These are phyloP conservation scores for Eupristina koningsbergeri DNA, from an alignment of 1,140 invertebrate genomes.

Conservation along the genomic window DNA sequence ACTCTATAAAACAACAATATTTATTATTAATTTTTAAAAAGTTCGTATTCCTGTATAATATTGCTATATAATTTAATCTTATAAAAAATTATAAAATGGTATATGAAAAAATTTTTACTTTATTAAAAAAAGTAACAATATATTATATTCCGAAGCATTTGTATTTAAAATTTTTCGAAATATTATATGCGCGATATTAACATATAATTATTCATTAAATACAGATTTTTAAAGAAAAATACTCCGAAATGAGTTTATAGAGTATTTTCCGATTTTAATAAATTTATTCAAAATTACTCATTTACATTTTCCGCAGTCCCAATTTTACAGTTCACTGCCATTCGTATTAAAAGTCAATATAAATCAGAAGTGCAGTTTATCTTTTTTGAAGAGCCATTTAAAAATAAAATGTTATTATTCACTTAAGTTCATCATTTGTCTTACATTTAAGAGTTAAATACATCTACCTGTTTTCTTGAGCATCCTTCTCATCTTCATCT, in stretches of 20 bases:
- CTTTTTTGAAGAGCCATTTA: background rate
- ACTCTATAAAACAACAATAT: no score
- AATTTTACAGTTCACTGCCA: background rate
- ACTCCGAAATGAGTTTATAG: background rate
- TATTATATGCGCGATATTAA: no score
- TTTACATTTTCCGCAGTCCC: background rate
- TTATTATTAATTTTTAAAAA: no score
- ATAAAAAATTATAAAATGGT: no score
- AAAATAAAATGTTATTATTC: constrained; percentile 36
- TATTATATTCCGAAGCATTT: no score
- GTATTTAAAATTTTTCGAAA: no score
- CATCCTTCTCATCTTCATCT: constrained; percentile 18
- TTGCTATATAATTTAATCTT: no score
- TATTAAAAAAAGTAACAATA: no score
- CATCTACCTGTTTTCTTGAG: constrained; percentile 2
- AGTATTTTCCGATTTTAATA: background rate
- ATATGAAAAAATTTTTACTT: no score
- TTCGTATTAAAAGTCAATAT: background rate
- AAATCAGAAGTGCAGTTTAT: constrained; percentile 6
- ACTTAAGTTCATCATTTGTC: constrained; percentile 36
- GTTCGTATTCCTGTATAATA: no score
- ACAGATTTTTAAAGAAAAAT: background rate
- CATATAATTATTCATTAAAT: background rate
- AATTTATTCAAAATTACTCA: background rate
- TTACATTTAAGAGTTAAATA: background rate